These are phyloP conservation scores for Scartelaos histophorus DNA, from an alignment of 2,113 vertebrate genomes.

Conservation along the genomic window DNA sequence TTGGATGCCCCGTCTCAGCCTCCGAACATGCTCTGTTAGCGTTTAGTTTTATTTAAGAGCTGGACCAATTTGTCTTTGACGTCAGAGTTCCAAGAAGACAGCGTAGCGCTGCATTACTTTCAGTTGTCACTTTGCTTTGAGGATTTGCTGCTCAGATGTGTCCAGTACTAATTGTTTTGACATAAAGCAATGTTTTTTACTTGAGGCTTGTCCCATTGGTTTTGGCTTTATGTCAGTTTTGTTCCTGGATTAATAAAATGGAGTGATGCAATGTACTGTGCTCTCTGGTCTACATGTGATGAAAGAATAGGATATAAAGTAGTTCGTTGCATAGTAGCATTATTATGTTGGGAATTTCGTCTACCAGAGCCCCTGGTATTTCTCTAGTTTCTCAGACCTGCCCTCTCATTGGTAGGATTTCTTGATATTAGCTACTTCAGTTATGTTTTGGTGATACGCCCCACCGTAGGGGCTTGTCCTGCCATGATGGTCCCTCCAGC, in stretches of 20 bases:
- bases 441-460: too few relatives aligned
- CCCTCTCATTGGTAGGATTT: too few relatives aligned
- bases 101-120: constrained; percentile 36
- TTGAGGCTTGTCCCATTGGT: background rate
- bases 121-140: constrained; percentile 50
- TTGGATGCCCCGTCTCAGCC: constrained; percentile 35
- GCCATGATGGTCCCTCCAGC: too few relatives aligned
- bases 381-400: too few relatives aligned
- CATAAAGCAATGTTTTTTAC: background rate
- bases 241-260: background rate
- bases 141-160: constrained; percentile 41
- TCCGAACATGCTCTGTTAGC: constrained; percentile 29
- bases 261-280: background rate
- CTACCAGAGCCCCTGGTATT: too few relatives aligned
- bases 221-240: background rate
- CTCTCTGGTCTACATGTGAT: too few relatives aligned
- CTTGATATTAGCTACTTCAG: too few relatives aligned
- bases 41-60: constrained; percentile 48
- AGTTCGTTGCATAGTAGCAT: too few relatives aligned
- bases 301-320: too few relatives aligned
- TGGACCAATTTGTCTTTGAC: constrained; percentile 50
- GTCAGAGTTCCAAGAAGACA: constrained; percentile 43
- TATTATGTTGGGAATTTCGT: too few relatives aligned
- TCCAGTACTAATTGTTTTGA: constrained; percentile 26
- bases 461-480: too few relatives aligned